Conservation (phyloP, 2,888 invertebrate genomes). For the Microctonus hyperodae region DNA sequence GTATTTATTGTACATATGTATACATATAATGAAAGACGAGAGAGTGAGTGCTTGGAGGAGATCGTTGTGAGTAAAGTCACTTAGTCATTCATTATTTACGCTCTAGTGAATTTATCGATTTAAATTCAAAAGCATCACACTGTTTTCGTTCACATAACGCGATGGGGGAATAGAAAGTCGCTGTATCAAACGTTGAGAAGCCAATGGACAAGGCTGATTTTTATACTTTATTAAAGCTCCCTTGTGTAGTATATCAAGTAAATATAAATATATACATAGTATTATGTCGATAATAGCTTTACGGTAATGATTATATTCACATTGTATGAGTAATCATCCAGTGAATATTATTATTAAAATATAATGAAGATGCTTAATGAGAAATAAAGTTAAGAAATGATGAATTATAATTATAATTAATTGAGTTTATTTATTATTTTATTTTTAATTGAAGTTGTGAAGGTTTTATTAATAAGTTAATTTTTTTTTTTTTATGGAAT, state of each 20-base stretch:
- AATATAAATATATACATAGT: no score
- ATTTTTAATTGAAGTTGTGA: no score
- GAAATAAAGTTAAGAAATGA: no score
- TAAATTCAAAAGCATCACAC: conserved; percentile 9
- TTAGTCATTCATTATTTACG: conserved; percentile 20
- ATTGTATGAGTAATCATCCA: no score
- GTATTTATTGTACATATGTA: no score
- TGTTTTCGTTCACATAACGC: background rate
- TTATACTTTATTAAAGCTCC: background rate
- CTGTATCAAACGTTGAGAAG: conserved; percentile 1
- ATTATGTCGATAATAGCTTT: no score
- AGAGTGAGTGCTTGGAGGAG: background rate
- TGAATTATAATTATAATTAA: no score
- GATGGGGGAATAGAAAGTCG: background rate
- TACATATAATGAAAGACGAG: conserved; percentile 3
- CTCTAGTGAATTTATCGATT: conserved; percentile 22
- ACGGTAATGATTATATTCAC: no score
- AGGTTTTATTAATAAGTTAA: background rate
- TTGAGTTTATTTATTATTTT: no score
- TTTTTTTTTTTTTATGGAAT: background rate
- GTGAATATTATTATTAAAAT: no score
- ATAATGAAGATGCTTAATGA: no score
- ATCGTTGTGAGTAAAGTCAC: conserved; percentile 13
- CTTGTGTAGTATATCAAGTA: background rate
- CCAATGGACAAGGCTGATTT: background rate